Evolutionary conservation across 1,140 invertebrate genomes (phyloP), one percentile per base, ranked within the genome.

Genomic region (Aphidius gifuensis): DNA sequence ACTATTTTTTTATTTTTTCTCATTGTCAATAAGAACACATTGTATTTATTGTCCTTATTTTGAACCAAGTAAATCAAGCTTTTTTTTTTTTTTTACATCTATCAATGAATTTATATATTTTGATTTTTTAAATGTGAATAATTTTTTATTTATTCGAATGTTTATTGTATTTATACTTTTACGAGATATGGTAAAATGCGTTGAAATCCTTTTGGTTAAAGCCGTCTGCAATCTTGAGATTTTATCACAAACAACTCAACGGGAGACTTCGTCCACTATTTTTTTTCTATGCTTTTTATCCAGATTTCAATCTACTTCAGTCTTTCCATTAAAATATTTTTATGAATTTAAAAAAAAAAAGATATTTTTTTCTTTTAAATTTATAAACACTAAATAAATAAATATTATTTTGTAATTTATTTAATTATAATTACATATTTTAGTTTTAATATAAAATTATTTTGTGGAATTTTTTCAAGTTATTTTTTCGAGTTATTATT

Each of bases 201-300:
- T 42, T 54, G 39, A 55, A 55, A 55, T 55, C 39, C 53, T 40
- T 16, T 38, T 9, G 40, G 6, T 55, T 55, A 6, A 43, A 55
- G 40, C 39, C 50, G 50, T 55, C 53, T 55, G 53, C 39, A 55
- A 55, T 55, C 53, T 55, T 21, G 40, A 55, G 53, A 55, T 55
- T 43, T 55, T 55, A 55, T 55, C 53, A 42, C 40, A 55, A 16
- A 40, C 40, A 40, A 40, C 53, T 55, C 53, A 43, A 55, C 40
- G 39, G 43, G 39, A 55, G 43, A 9, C 53, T 55, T 6, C 40
- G 40, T 9, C 23, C 23, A 32, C 23, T 32, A 32, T 32, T 32
- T 32, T 3, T 32, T 32, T 32, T 32, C 23, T 32, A 32, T 32
- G 39, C 39, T 55, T 38, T 43, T 39, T 40, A 16, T 11, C 11